Conservation (phyloP, 2,113 vertebrate species). For the Pituophis catenifer region DNA sequence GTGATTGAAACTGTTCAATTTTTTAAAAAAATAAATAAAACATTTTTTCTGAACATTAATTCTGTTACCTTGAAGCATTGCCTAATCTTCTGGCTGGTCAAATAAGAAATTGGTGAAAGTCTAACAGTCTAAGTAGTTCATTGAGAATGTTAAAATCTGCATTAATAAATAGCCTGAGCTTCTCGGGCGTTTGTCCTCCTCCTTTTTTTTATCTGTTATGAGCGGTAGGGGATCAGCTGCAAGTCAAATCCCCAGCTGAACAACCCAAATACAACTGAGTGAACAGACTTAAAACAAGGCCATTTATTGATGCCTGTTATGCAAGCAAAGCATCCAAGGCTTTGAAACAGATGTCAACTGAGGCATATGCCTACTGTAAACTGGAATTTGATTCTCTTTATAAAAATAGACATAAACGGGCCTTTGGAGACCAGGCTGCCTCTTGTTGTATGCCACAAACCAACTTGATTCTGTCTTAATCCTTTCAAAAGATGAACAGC, state of each 20-base stretch:
- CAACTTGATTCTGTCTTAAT: constrained; percentile 79
- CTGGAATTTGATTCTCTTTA: constrained; percentile 80
- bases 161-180: constrained; percentile 74
- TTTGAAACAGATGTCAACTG: constrained; percentile 80
- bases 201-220: constrained; percentile 70
- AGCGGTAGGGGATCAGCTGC: constrained; percentile 82
- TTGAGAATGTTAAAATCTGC: constrained; percentile 75
- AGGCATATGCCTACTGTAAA: constrained; percentile 88
- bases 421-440: constrained; percentile 75
- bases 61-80: constrained; percentile 59
- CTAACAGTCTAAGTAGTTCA: constrained; percentile 68
- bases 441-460: constrained; percentile 71
- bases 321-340: constrained; percentile 81
- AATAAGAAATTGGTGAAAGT: constrained; percentile 70
- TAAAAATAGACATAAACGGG: constrained; percentile 80
- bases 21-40: constrained; percentile 39
- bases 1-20: constrained; percentile 34
- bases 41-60: constrained; percentile 55
- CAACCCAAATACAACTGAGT: constrained; percentile 81
- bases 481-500: constrained; percentile 83
- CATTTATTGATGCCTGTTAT: constrained; percentile 82
- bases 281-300: constrained; percentile 83
- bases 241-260: constrained; percentile 84
- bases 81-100: constrained; percentile 54
- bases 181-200: constrained; percentile 59